Base-by-base conservation (phyloP, 2,113 vertebrate genomes). In the Ceuthmochares aereus region DNA sequence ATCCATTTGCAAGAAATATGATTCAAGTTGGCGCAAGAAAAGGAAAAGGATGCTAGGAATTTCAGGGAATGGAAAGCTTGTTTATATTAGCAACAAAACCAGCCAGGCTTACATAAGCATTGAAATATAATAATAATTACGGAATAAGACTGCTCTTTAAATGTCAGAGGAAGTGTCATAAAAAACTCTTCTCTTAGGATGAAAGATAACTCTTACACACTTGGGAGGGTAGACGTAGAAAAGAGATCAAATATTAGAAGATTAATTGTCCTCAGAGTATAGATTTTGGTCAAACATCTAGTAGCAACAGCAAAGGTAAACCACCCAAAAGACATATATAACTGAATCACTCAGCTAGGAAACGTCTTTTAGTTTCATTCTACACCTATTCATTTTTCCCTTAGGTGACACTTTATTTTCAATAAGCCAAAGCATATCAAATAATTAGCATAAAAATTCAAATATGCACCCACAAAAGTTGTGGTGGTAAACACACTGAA, bases 1-100 rank as follows among this genome's bases (percentile, higher is more conserved):
- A 77, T 49, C 36, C 12, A 3, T 81, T 92, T 93, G 26, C 51
- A 92, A 86, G 82, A 88, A 92, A 40, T 20, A 72, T 75, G 30
- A 92, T 36, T 87, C 43, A 73, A 72, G 30, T n/a, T 81, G 73
- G 52, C 34, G 68, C 23, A 92, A 89, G 76, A 82, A 89, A 43
- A 87, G 89, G 84, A 96, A 95, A 91, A 82, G 87, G 87, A 78
- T 87, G 58, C 32, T 82, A 75, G 16, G 47, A 92, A 49, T 68
- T 87, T 91, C 73, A 84, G 69, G 49, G 64, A 94, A 95, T 64
- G 22, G 37, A 89, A 92, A 75, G 40, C 17, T 56, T 91, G 75
- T 89, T 90, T 90, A 75, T 40, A 91, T 52, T 67, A 93, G 23
- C 76, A 95, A 84, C 29, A 84, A 70, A 93, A 84, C 29, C 22